Evolutionary conservation across 2,113 vertebrate species (phyloP).

Genomic region (Epinephelus moara): DNA sequence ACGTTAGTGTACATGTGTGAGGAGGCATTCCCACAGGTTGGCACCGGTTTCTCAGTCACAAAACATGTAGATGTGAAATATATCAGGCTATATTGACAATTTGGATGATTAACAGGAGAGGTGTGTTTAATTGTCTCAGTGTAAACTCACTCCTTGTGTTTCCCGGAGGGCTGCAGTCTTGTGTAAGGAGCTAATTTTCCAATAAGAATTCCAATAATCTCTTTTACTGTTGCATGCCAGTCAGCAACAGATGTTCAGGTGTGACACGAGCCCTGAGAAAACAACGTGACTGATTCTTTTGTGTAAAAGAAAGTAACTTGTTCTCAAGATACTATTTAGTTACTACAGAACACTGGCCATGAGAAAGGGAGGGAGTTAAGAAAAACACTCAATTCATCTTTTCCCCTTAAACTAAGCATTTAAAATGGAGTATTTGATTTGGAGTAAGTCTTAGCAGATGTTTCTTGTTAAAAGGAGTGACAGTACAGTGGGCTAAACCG

Average conservation of each 20-base stretch:
- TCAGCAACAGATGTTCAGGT: constrained; percentile 74
- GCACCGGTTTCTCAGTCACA: constrained; percentile 25
- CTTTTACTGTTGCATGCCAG: constrained; percentile 37
- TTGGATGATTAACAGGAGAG: background rate
- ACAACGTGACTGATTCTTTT: constrained; percentile 12
- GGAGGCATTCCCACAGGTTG: constrained; percentile 37
- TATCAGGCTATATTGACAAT: constrained; percentile 16
- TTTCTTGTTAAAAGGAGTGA: constrained; percentile 17
- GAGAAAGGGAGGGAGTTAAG: background rate
- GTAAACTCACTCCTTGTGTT: constrained; percentile 5
- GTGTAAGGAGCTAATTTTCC: constrained; percentile 25
- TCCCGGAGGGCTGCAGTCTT: constrained; percentile 5
- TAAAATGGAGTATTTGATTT: constrained; percentile 19
- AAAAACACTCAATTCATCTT: background rate
- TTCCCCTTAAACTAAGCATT: background rate
- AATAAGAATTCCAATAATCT: constrained; percentile 40
- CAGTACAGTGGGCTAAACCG: background rate
- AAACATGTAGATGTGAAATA: constrained; percentile 20
- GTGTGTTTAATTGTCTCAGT: constrained; percentile 7
- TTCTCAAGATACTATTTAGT: constrained; percentile 26
- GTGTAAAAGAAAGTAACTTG: constrained; percentile 22
- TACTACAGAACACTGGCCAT: constrained; percentile 12
- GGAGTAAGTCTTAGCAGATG: background rate
- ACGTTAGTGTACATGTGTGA: constrained; percentile 33
- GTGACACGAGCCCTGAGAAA: constrained; percentile 48